Evolutionary conservation across 2,113 vertebrate genomes (phyloP).

Genomic region (Nibea albiflora): DNA sequence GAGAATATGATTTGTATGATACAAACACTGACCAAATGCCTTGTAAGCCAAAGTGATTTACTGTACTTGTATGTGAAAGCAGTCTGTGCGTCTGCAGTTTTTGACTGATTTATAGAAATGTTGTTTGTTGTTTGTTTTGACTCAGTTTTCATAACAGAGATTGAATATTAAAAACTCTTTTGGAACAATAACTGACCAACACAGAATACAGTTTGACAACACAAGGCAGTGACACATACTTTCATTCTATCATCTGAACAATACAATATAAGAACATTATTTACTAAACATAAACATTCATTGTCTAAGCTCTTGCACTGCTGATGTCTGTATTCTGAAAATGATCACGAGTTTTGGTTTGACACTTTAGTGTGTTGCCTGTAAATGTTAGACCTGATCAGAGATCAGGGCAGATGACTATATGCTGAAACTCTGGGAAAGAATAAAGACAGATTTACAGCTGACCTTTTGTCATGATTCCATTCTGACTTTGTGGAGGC

Average conservation of each 20-base stretch:
- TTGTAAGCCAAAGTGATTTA: slow-evolving; percentile 14
- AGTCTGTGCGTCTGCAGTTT: neutral
- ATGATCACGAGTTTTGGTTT: neutral
- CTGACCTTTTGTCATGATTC: neutral
- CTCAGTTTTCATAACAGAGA: neutral
- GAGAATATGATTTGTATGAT: neutral
- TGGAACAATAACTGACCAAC: neutral
- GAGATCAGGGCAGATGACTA: neutral
- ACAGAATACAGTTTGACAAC: neutral
- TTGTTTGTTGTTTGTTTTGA: neutral
- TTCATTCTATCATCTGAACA: neutral
- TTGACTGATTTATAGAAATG: neutral
- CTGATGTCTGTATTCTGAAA: neutral
- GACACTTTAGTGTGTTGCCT: neutral
- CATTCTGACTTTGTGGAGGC: neutral
- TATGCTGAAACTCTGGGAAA: neutral
- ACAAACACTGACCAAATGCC: slow-evolving; percentile 25
- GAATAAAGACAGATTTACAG: slow-evolving; percentile 2
- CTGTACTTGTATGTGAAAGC: neutral
- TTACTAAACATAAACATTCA: neutral
- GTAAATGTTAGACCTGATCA: neutral
- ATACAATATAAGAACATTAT: neutral
- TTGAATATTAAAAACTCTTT: neutral
- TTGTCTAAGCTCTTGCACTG: neutral
- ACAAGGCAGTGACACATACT: neutral